Conservation (phyloP, 2,113 vertebrate species). For the Ctenodactylus gundi region DNA sequence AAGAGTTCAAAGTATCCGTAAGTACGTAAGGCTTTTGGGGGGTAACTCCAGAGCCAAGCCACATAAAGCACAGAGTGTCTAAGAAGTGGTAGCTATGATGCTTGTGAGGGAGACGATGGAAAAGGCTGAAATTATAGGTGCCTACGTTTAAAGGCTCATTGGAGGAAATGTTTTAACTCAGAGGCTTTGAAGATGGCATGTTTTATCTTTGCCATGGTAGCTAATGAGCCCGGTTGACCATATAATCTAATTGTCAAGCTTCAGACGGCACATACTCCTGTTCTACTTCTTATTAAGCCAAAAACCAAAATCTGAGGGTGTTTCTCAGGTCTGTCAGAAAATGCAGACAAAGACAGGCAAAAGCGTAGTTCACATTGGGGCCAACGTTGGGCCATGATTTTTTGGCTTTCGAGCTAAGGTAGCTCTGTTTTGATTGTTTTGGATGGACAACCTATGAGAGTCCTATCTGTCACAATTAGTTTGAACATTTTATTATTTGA, state of each 20-base stretch:
- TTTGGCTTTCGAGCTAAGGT: background rate
- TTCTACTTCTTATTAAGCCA: background rate
- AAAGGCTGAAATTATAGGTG: background rate
- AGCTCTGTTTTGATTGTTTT: background rate
- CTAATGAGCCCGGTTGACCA: background rate
- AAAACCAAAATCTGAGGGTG: background rate
- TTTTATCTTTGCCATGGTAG: background rate
- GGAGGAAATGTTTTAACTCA: background rate
- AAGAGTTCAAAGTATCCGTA: no score
- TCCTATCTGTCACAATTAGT: background rate
- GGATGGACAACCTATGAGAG: background rate
- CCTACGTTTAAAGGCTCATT: background rate
- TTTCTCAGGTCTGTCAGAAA: background rate
- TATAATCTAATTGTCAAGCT: background rate
- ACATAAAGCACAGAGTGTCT: background rate
- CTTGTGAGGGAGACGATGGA: background rate
- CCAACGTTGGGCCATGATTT: no score
- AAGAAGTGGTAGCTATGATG: background rate
- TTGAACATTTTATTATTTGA: background rate
- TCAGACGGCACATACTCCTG: background rate
- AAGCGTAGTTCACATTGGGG: background rate
- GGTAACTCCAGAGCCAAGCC: no score
- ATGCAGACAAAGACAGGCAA: background rate
- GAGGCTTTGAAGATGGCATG: background rate
- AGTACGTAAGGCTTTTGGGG: no score